Evolutionary conservation across 2,797 vertebrate species (phyloP), one percentile per base, ranked within the genome.

Genomic region (Yasuhikotakia modesta): DNA sequence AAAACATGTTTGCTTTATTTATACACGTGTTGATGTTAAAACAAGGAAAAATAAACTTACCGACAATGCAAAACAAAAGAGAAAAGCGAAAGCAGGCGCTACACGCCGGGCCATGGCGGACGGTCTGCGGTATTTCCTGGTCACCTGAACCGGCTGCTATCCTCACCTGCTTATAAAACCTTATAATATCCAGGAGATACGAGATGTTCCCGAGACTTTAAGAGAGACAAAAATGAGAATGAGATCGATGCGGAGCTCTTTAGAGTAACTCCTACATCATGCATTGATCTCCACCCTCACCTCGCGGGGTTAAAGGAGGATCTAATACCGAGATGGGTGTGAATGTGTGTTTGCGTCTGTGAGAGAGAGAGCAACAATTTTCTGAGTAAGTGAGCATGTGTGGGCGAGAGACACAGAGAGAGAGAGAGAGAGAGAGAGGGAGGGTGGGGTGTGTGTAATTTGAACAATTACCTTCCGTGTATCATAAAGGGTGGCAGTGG

Each of bases 21-120:
- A n/a, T n/a, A n/a, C n/a, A n/a, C n/a, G n/a, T n/a, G n/a, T n/a
- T n/a, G n/a, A n/a, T n/a, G n/a, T n/a, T n/a, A n/a, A n/a, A n/a
- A n/a, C n/a, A n/a, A n/a, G n/a, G 21, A 2, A 17, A 19, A 22
- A 14, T 32, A 81, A 39, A 76, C 90, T 90, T 76, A 92, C 91
- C 85, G 12, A 53, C 19, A 85, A 22, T 55, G 43, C 22, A 4
- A 84, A 22, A 57, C 65, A 72, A n/a, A 89, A 55, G 1, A 89
- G 52, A 17, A 81, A 65, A 13, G 68, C 52, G 11, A 77, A 73
- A 35, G 50, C 7, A 0, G 86, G 74, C 16, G 32, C 73, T 48
- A 58, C 55, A 79, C 78, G 45, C 75, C 73, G 67, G 82, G 48
- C 71, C 91, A 92, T 91, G 63, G 57, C 76, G 4, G 80, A 27